A percentile compares a stretch with the other conserved stretches of the same genome.
Evolutionary conservation across 2,888 invertebrate genomes (phyloP).

Genomic region (Napeogenes sylphis): DNA sequence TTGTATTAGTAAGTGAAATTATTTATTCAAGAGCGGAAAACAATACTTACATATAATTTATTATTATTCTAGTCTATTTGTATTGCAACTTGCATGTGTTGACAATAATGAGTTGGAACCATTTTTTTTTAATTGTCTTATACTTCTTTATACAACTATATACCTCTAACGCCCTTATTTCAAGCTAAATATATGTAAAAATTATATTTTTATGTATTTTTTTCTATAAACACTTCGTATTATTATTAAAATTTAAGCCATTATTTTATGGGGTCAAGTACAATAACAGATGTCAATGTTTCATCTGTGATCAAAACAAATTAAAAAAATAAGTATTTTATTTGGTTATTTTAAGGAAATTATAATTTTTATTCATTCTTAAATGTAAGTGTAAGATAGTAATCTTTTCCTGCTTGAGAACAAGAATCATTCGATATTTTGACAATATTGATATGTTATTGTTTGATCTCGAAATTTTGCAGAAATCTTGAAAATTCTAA

Average conservation of each 20-base stretch:
- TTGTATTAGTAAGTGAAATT: not conserved
- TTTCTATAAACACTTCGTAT: too few relatives aligned
- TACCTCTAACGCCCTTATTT: too few relatives aligned
- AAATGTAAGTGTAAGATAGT: not conserved
- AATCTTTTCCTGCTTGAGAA: not conserved
- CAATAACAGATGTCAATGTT: slow-evolving; percentile 1
- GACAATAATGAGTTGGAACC: not conserved
- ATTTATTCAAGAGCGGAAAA: too few relatives aligned
- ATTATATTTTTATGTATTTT: too few relatives aligned
- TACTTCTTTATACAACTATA: too few relatives aligned
- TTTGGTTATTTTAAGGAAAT: not conserved
- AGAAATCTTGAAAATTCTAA: not conserved
- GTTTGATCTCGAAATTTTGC: not conserved
- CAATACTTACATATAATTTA: not conserved
- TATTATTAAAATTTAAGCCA: too few relatives aligned
- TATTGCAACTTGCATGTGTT: not conserved
- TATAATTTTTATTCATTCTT: not conserved
- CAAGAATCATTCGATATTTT: slow-evolving; percentile 2
- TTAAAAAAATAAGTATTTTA: not conserved
- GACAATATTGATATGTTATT: not conserved
- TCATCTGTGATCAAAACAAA: slow-evolving; percentile 3
- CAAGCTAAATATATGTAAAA: too few relatives aligned
- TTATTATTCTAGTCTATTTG: slow-evolving; percentile 1
- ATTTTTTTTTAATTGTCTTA: not conserved
- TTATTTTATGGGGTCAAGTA: not conserved